Evolutionary conservation across 2,113 vertebrate species (phyloP).

Genomic region (Tupaia chinensis): DNA sequence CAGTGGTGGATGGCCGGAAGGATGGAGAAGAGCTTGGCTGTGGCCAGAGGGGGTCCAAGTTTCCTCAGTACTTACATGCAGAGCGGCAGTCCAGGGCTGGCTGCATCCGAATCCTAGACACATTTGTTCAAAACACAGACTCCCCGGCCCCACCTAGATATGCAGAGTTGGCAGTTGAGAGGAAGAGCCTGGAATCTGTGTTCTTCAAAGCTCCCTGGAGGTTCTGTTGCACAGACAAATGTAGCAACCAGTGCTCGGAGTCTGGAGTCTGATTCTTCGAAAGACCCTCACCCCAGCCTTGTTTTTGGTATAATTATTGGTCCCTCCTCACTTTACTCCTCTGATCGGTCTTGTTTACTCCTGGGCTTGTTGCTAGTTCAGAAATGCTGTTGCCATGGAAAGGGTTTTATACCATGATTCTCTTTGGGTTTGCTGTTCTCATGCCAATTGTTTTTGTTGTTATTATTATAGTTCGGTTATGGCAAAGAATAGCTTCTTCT

Average conservation of each 20-base stretch:
- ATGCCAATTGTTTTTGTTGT: background rate
- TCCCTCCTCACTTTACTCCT: background rate
- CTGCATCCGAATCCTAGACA: background rate
- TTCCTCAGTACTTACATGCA: background rate
- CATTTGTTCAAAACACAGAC: background rate
- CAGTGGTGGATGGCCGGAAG: background rate
- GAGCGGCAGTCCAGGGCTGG: background rate
- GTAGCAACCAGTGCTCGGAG: background rate
- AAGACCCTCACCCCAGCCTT: background rate
- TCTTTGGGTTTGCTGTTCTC: background rate
- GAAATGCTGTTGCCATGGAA: conserved; percentile 35
- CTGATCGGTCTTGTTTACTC: background rate
- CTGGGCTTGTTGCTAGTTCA: background rate
- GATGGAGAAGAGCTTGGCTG: background rate
- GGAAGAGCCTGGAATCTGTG: background rate
- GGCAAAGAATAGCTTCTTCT: background rate
- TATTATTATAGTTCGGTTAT: background rate
- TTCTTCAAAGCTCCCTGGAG: background rate
- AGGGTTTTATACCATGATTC: background rate
- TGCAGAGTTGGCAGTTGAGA: background rate
- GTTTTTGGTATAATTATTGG: background rate
- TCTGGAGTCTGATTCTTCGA: background rate
- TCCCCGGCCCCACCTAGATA: background rate
- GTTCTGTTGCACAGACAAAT: no score
- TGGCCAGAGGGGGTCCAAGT: background rate